These are phyloP conservation scores for Thamnophis elegans DNA, from an alignment of 2,797 vertebrate genomes.

Conservation along the genomic window DNA sequence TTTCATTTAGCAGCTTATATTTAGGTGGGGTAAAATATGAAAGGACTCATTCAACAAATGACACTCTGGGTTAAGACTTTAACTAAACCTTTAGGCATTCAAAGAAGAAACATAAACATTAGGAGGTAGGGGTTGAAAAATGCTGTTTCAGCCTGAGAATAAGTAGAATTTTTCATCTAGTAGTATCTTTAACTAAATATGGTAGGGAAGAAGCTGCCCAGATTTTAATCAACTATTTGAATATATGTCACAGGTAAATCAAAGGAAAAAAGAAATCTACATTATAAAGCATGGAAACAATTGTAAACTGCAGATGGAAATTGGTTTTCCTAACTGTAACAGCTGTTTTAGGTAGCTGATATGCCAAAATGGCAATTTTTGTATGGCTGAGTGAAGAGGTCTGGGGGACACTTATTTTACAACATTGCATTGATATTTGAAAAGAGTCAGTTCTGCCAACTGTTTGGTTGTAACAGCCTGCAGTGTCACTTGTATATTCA, in stretches of 20 bases:
- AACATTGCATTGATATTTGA: constrained; percentile 4
- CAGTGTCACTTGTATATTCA: not conserved
- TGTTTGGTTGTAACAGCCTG: not conserved
- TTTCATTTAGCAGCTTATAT: constrained; percentile 26
- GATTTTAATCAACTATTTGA: not conserved
- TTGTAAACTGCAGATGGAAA: not conserved
- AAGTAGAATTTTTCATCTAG: not conserved
- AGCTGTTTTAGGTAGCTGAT: not conserved
- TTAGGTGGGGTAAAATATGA: constrained; percentile 3
- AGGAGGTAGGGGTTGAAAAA: not conserved
- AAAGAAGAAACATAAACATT: constrained; percentile 12
- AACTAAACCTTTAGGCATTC: constrained; percentile 25
- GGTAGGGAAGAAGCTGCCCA: not conserved
- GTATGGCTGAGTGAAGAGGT: not conserved
- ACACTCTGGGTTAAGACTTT: constrained; percentile 14
- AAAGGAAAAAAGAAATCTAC: not conserved
- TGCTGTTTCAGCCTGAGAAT: constrained; percentile 3
- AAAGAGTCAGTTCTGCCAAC: not conserved
- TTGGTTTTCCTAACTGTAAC: not conserved
- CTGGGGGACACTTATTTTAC: not conserved
- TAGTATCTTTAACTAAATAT: not conserved
- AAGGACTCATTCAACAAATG: constrained; percentile 1
- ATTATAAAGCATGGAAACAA: not conserved
- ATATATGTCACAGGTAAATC: not conserved
- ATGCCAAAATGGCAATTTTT: not conserved